Percentiles rank a stretch among this genome's conserved stretches.
These are phyloP conservation scores for Gallinago media DNA, from an alignment of 2,113 vertebrate genomes.

Conservation along the genomic window DNA sequence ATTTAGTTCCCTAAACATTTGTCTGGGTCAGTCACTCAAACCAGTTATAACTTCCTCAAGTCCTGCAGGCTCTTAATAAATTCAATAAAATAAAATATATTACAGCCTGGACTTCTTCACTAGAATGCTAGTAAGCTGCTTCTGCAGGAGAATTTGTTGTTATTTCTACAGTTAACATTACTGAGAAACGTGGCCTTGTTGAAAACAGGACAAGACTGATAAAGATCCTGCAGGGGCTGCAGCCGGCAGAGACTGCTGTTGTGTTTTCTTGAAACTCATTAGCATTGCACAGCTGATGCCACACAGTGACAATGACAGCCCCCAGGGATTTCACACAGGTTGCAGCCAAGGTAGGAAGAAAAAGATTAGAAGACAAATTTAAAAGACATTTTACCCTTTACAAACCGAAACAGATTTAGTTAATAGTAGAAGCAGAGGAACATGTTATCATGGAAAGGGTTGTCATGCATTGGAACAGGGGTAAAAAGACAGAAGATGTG, in stretches of 20 bases:
- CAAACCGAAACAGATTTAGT: background rate
- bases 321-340: background rate
- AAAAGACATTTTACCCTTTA: background rate
- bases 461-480: background rate
- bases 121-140: background rate
- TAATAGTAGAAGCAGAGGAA: background rate
- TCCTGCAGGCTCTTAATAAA: background rate
- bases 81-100: background rate
- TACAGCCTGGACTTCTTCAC: background rate
- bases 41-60: background rate
- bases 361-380: constrained; percentile 21
- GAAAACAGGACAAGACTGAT: background rate
- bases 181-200: background rate
- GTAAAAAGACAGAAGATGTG: background rate
- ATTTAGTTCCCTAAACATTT: background rate
- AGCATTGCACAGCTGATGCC: constrained; percentile 39
- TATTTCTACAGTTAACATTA: background rate
- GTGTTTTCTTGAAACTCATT: background rate
- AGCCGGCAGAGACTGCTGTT: background rate
- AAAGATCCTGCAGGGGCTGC: background rate
- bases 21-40: background rate
- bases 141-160: background rate
- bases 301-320: background rate
- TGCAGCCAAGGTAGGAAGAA: constrained; percentile 34
- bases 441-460: background rate